Conservation (phyloP, 2,113 vertebrate species). For the Phrynosoma platyrhinos region DNA sequence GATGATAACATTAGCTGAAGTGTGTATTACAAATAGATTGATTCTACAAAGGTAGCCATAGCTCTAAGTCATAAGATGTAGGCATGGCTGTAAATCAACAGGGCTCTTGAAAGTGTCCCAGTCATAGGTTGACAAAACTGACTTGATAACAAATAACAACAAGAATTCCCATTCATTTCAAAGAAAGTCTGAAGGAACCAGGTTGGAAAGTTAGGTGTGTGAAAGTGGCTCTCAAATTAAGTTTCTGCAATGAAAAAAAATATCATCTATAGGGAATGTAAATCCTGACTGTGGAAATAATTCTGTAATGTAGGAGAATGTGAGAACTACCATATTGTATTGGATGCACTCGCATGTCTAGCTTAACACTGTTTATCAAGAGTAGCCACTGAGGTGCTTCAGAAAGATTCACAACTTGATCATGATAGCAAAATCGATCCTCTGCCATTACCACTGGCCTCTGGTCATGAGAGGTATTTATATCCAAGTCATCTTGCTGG, state of each 20-base stretch:
- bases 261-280: neutral
- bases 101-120: no score
- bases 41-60: no score
- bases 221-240: neutral
- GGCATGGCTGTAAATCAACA: no score
- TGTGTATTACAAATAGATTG: no score
- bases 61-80: no score
- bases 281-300: neutral
- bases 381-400: neutral
- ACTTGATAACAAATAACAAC: neutral
- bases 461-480: constrained; percentile 17
- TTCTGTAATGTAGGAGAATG: neutral
- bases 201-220: neutral
- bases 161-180: neutral
- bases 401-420: neutral
- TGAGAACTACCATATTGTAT: neutral
- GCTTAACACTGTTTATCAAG: neutral
- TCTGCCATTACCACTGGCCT: neutral
- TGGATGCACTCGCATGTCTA: neutral
- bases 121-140: no score
- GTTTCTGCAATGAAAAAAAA: neutral
- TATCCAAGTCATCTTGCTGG: constrained; percentile 26
- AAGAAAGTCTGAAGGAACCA: neutral
- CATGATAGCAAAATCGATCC: constrained; percentile 20
- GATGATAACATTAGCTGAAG: no score